Conservation (phyloP, 2,113 vertebrate species). For the Cebus imitator region DNA sequence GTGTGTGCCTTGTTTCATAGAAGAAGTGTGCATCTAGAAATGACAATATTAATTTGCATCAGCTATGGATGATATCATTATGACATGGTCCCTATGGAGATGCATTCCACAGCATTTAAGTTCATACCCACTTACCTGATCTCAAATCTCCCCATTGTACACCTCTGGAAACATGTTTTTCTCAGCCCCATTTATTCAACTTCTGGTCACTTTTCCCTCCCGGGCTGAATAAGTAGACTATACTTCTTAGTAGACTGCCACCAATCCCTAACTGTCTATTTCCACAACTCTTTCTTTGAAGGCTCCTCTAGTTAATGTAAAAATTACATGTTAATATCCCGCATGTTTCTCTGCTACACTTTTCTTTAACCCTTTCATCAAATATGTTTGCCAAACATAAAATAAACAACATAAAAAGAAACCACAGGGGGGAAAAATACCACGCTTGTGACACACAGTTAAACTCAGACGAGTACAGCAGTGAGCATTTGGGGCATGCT, state of each 20-base stretch:
- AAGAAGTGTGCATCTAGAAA: not conserved
- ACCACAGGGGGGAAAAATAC: not conserved
- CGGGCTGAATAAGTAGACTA: not conserved
- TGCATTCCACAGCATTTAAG: not conserved
- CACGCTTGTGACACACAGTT: not conserved
- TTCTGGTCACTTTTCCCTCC: not conserved
- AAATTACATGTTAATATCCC: not conserved
- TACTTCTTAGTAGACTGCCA: not conserved
- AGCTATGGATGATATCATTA: not conserved
- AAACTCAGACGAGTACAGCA: not conserved
- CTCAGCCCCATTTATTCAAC: not conserved
- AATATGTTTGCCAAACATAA: conserved; percentile 26
- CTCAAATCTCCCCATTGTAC: not conserved
- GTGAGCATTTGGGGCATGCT: not conserved
- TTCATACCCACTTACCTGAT: not conserved
- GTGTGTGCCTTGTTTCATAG: not conserved
- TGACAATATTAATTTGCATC: not conserved
- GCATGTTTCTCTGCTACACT: not conserved
- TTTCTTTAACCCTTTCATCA: not conserved
- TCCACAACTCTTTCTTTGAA: not conserved
- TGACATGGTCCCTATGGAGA: not conserved
- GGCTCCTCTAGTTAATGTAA: not conserved
- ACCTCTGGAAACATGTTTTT: not conserved
- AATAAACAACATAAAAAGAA: conserved; percentile 3
- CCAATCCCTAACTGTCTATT: not conserved